Percentiles rank a stretch among this genome's conserved stretches.
Conservation (phyloP, 2,888 invertebrate genomes). For the Ariolimax columbianus region DNA sequence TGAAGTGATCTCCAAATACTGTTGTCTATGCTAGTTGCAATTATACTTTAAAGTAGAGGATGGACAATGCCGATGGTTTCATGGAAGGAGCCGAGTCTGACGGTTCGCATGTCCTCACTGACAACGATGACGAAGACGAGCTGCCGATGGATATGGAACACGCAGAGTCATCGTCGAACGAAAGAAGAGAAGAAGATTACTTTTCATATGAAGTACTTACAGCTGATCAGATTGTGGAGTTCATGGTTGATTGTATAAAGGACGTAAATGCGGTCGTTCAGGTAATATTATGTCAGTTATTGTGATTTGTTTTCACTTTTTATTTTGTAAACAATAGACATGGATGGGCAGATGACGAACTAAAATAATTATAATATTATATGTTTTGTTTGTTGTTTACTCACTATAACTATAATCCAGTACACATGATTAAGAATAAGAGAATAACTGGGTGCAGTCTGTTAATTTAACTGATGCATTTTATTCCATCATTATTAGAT, state of each 20-base stretch:
- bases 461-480: too few relatives aligned
- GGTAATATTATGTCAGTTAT: slow-evolving; percentile 81
- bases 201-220: slow-evolving; percentile 95
- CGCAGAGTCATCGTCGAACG: slow-evolving; percentile 76
- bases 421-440: too few relatives aligned
- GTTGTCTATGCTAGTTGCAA: slow-evolving; percentile 18
- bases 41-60: slow-evolving; percentile 74
- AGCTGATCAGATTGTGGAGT: slow-evolving; percentile 97
- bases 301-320: too few relatives aligned
- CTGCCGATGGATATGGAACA: slow-evolving; percentile 85
- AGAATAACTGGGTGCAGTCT: too few relatives aligned
- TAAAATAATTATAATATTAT: too few relatives aligned
- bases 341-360: too few relatives aligned
- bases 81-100: slow-evolving; percentile 86
- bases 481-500: too few relatives aligned
- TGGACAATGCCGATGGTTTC: slow-evolving; percentile 97
- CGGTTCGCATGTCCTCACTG: slow-evolving; percentile 79
- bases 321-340: too few relatives aligned
- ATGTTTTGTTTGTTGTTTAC: too few relatives aligned
- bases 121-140: slow-evolving; percentile 88
- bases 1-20: slow-evolving; percentile 10
- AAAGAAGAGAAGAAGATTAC: slow-evolving; percentile 84
- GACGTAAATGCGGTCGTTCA: slow-evolving; percentile 97
- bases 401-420: too few relatives aligned
- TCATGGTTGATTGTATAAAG: slow-evolving; percentile 97